phyloP scores from a whole-genome alignment of 2,888 invertebrate species.

The Exephanes ischioxanthus region DNA sequence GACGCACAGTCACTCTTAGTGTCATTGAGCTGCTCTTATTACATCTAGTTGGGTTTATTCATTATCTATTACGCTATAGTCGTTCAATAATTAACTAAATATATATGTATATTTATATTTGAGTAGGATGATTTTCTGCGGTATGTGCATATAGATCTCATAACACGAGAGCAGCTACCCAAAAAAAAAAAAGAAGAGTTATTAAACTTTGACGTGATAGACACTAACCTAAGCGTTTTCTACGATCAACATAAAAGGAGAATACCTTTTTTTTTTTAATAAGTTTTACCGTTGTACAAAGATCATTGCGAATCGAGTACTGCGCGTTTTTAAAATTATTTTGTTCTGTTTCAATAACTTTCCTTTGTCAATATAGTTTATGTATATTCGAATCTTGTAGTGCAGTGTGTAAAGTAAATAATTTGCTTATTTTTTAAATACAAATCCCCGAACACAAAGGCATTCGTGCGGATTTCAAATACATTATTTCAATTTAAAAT shows the following conservation, averaged over 20 bases:
- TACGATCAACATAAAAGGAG: constrained; percentile 63
- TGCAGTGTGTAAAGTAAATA: constrained; percentile 31
- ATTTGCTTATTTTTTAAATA: constrained; percentile 48
- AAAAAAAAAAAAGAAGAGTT: constrained; percentile 12
- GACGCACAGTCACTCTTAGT: constrained; percentile 80
- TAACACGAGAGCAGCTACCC: constrained; percentile 59
- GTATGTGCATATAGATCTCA: constrained; percentile 51
- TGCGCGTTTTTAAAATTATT: constrained; percentile 22
- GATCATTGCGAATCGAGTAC: constrained; percentile 36
- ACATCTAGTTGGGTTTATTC: constrained; percentile 76
- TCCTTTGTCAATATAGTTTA: constrained; percentile 30
- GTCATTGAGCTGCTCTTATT: constrained; percentile 83
- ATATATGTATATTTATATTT: constrained; percentile 65
- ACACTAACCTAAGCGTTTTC: constrained; percentile 56
- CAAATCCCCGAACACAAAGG: constrained; percentile 46
- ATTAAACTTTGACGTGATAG: constrained; percentile 44
- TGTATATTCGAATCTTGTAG: constrained; percentile 29
- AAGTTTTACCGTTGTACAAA: constrained; percentile 50
- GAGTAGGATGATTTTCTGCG: constrained; percentile 59
- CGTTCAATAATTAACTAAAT: constrained; percentile 75
- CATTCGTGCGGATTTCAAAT: constrained; percentile 40
- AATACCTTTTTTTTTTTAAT: constrained; percentile 46
- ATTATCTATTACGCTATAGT: constrained; percentile 75
- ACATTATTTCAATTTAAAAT: constrained; percentile 59
- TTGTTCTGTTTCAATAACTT: constrained; percentile 27